phyloP scores from a whole-genome alignment of 2,113 vertebrate species.

The Stegastes partitus region DNA sequence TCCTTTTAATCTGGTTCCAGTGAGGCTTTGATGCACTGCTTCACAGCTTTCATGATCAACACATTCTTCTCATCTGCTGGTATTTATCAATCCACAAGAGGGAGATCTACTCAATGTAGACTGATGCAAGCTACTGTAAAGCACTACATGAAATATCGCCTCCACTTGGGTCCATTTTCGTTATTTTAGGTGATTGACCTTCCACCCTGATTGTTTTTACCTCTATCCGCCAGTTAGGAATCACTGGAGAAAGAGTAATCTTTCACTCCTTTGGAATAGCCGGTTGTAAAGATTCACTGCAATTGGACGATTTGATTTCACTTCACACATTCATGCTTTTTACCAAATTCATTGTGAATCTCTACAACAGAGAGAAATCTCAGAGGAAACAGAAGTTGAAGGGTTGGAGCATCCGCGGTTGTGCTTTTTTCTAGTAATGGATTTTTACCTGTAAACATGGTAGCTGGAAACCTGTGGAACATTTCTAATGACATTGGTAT shows the following conservation, averaged over 20 bases:
- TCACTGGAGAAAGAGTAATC: conserved; percentile 30
- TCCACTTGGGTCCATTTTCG: conserved; percentile 27
- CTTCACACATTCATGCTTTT: neutral
- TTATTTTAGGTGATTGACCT: conserved; percentile 40
- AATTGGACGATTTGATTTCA: conserved; percentile 9
- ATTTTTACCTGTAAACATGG: neutral
- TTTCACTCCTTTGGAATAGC: neutral
- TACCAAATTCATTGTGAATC: conserved; percentile 69
- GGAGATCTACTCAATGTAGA: conserved; percentile 48
- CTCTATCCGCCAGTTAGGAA: conserved; percentile 26
- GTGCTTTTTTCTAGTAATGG: conserved; percentile 13
- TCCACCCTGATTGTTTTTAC: conserved; percentile 67
- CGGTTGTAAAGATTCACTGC: conserved; percentile 72
- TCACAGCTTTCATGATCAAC: conserved; percentile 51
- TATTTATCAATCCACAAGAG: conserved; percentile 61
- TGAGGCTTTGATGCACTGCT: conserved; percentile 74
- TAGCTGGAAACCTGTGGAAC: conserved; percentile 15
- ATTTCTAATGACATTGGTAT: neutral
- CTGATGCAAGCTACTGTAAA: conserved; percentile 50
- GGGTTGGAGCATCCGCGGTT: conserved; percentile 19
- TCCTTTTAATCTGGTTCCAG: conserved; percentile 73
- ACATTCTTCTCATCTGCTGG: conserved; percentile 17
- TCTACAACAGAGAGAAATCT: conserved; percentile 61
- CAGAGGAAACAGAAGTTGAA: conserved; percentile 59
- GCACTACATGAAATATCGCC: conserved; percentile 64